Conservation (phyloP, 2,113 vertebrate genomes). For the Abramis brama region DNA sequence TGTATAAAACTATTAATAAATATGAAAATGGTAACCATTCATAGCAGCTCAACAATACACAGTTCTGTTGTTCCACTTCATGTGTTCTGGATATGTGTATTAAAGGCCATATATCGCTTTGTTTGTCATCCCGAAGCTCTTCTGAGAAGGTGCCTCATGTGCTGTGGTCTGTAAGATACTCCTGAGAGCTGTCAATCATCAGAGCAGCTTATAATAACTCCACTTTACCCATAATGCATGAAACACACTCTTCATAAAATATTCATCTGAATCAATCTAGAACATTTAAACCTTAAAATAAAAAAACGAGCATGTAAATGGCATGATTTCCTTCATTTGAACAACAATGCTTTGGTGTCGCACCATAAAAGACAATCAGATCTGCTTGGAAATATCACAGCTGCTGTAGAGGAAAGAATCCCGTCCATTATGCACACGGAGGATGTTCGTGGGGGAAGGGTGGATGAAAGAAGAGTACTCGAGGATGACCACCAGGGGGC, state of each 20-base stretch:
- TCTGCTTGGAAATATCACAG: neutral
- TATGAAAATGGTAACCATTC: neutral
- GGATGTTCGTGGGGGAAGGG: conserved; percentile 64
- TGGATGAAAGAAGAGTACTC: conserved; percentile 23
- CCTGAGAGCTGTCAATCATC: neutral
- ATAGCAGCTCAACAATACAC: neutral
- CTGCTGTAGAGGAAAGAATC: conserved; percentile 48
- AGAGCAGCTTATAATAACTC: neutral
- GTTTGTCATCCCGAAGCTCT: neutral
- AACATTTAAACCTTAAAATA: neutral
- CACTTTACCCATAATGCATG: neutral
- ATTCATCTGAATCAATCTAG: neutral
- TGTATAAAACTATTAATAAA: neutral
- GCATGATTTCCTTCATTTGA: neutral
- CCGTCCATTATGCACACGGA: conserved; percentile 73
- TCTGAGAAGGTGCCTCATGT: neutral
- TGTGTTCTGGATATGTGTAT: neutral
- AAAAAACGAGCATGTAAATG: neutral
- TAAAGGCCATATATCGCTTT: neutral
- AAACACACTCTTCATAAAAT: neutral
- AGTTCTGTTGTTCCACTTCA: neutral
- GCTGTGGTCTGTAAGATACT: neutral
- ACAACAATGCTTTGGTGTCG: neutral
- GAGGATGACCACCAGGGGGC: conserved; percentile 21
- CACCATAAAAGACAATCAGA: neutral